A percentile compares a stretch with the other conserved stretches of the same genome.
phyloP scores from a whole-genome alignment of 2,797 vertebrate species.

The Trachops cirrhosus region DNA sequence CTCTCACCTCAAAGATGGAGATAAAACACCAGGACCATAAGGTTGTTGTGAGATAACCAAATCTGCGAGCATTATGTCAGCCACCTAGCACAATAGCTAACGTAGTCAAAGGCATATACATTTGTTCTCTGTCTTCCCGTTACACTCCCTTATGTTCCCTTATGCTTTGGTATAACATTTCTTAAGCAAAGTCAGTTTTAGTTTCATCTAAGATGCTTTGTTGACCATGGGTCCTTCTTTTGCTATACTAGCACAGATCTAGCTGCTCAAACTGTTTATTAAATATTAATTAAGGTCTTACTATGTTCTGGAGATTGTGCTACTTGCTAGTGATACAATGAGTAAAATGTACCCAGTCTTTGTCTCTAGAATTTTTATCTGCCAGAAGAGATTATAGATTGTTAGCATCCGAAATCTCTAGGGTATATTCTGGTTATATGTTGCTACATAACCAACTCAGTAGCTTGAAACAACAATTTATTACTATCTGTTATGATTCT shows the following conservation, averaged over 20 bases:
- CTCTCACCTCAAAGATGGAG: background rate
- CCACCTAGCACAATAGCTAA: background rate
- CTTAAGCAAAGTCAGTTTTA: constrained; percentile 11
- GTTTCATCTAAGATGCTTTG: background rate
- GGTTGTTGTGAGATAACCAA: background rate
- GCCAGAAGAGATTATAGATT: background rate
- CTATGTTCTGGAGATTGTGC: background rate
- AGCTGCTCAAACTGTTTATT: background rate
- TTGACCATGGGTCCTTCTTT: background rate
- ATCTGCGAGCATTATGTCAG: background rate
- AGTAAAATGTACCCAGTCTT: background rate
- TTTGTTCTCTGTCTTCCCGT: background rate
- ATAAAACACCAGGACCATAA: background rate
- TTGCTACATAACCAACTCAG: background rate
- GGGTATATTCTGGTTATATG: background rate
- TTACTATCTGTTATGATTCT: background rate
- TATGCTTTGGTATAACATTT: background rate
- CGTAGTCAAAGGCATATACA: background rate
- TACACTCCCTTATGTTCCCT: background rate
- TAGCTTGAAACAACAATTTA: background rate
- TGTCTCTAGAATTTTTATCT: background rate
- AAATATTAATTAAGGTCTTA: background rate
- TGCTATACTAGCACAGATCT: background rate
- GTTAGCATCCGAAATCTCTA: background rate
- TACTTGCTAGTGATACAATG: background rate